Percentiles rank a stretch among this genome's conserved stretches.
phyloP scores from a whole-genome alignment of 2,888 invertebrate genomes.

The Coelogynopora nodosa region DNA sequence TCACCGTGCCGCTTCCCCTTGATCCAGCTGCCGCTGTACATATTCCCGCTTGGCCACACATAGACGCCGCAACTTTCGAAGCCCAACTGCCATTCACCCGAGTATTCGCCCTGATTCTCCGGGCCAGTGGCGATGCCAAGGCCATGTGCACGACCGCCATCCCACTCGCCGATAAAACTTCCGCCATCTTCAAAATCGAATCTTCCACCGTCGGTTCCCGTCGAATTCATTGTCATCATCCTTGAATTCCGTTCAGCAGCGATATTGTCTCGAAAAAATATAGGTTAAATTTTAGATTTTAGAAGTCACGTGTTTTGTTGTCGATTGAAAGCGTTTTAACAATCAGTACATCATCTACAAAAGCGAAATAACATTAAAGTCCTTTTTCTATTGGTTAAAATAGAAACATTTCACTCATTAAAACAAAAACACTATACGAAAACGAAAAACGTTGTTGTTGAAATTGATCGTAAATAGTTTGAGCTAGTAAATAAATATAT shows the following conservation, averaged over 20 bases:
- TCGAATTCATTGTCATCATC: not conserved
- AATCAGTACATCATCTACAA: no score
- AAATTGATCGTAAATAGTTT: not conserved
- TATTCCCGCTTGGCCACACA: conserved; percentile 78
- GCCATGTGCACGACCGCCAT: conserved; percentile 97
- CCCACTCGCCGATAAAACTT: conserved; percentile 99
- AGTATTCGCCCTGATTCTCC: conserved; percentile 95
- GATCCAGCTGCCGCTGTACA: conserved; percentile 98
- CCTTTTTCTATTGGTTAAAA: no score
- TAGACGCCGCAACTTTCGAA: conserved; percentile 93
- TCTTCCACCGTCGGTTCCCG: conserved; percentile 72
- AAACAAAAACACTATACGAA: not conserved
- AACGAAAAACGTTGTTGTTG: no score
- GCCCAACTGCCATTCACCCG: conserved; percentile 97
- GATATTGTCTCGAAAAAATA: no score
- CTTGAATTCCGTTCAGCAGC: not conserved
- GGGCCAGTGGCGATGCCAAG: conserved; percentile 82
- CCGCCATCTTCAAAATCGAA: conserved; percentile 99
- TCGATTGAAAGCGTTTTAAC: no score
- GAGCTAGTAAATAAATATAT: no score
- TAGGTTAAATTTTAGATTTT: no score
- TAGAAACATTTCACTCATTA: no score
- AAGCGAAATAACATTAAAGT: no score
- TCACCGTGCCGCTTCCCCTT: conserved; percentile 96
- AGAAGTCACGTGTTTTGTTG: no score